phyloP scores from a whole-genome alignment of 2,113 vertebrate species.

The Glaucidium brasilianum region DNA sequence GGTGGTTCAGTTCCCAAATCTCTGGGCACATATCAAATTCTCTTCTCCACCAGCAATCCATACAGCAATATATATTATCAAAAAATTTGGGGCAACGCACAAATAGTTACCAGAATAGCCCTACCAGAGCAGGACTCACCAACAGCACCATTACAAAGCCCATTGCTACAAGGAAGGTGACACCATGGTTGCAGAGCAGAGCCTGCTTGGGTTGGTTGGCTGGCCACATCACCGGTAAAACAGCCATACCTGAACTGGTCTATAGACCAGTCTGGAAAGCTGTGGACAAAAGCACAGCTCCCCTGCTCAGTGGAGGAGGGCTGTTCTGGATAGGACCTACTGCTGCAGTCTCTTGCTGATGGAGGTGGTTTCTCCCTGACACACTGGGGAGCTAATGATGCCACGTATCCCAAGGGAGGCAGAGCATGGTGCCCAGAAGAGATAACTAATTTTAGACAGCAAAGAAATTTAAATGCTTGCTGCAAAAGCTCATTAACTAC shows the following conservation, averaged over 20 bases:
- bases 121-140: neutral
- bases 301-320: neutral
- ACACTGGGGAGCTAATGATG: neutral
- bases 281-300: neutral
- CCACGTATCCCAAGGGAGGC: neutral
- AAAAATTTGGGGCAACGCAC: neutral
- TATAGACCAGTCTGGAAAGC: neutral
- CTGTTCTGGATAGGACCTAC: neutral
- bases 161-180: neutral
- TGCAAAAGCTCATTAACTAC: conserved; percentile 19
- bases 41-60: neutral
- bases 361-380: neutral
- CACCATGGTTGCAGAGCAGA: accelerated
- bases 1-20: neutral
- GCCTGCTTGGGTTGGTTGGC: neutral
- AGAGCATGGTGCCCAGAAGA: neutral
- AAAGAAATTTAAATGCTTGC: neutral
- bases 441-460: neutral
- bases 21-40: neutral
- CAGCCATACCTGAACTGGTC: neutral
- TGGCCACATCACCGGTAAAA: neutral
- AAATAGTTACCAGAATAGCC: neutral
- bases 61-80: neutral
- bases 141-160: neutral
- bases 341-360: neutral